A percentile compares a stretch with the other conserved stretches of the same genome.
phyloP scores from a whole-genome alignment of 2,797 vertebrate species.

The Pantherophis alleghaniensis region DNA sequence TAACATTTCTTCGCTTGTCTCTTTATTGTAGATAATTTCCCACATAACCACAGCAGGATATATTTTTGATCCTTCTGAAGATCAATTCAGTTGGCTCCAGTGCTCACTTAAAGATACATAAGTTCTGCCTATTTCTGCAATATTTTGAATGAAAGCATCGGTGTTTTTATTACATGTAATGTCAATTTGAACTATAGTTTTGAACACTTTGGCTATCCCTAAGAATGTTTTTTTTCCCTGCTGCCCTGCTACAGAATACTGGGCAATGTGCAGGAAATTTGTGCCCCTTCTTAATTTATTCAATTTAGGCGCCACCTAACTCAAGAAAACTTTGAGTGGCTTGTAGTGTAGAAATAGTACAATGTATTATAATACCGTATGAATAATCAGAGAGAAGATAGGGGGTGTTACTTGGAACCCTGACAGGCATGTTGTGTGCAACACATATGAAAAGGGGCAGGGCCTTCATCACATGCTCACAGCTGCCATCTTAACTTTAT shows the following conservation, averaged over 20 bases:
- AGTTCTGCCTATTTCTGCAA: background rate
- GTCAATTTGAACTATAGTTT: background rate
- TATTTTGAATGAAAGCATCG: background rate
- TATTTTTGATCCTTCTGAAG: background rate
- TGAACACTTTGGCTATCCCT: background rate
- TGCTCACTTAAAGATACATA: background rate
- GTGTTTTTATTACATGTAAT: background rate
- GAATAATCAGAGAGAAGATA: background rate
- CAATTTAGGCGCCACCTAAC: background rate
- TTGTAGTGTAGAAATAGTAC: background rate
- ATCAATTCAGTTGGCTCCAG: background rate
- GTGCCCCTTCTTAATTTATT: background rate
- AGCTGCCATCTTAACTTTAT: background rate
- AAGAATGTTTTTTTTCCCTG: background rate
- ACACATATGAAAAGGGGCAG: background rate
- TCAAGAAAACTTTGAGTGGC: background rate
- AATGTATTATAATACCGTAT: background rate
- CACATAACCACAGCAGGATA: background rate
- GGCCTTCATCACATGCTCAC: background rate
- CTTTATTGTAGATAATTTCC: background rate
- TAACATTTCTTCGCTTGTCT: background rate
- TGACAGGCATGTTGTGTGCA: background rate
- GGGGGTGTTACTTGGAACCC: no score
- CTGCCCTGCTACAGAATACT: background rate
- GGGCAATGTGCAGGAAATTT: background rate